Base-by-base conservation (phyloP, 2,888 invertebrate genomes). In the Physocephala rufipes region DNA sequence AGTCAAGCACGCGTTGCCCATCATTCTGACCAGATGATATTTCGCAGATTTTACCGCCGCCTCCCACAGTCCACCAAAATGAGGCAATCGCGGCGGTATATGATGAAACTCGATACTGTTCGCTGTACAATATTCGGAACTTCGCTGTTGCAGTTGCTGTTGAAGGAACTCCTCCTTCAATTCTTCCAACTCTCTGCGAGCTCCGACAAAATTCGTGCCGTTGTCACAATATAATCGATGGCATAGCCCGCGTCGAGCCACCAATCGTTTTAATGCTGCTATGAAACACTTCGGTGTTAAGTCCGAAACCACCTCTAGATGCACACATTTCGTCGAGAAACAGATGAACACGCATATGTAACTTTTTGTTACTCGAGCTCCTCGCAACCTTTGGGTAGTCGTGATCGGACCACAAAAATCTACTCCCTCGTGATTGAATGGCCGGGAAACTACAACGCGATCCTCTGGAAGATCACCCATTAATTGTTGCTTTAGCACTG, bases 191-290 rank as follows among this genome's bases (percentile, higher is more conserved):
- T 73, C 67, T 24, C 70, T 43, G n/a, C 73, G 66, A 2, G 74
- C 71, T 21, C 72, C 76, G n/a, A 74, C 73, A 58, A 75, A 75
- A 51, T 74, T 75, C n/a, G 73, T 74, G 13, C 71, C 75, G 63
- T 76, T 76, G 43, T 76, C 73, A 28, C 75, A 75, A 51, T 71
- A 70, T 0, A 76, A 53, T 16, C 71, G 49, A 1, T 24, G 15
- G 21, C 74, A 75, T 4, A 73, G 1, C 0, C 74, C 73, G 55
- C 76, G 51, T 12, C 77, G 49, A 12, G 71, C 73, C 0, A 76
- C 66, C 36, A 78, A 76, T 19, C 74, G 49, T 67, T 74, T 73
- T 9, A 75, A 45, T 12, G 73, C 70, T 13, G 69, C 73, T n/a
- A 74, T 67, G 67, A 74, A 74, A 21, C 67, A 71, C 13, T 73